These are phyloP conservation scores for Sipha flava DNA, from an alignment of 1,140 invertebrate species.

Conservation along the genomic window DNA sequence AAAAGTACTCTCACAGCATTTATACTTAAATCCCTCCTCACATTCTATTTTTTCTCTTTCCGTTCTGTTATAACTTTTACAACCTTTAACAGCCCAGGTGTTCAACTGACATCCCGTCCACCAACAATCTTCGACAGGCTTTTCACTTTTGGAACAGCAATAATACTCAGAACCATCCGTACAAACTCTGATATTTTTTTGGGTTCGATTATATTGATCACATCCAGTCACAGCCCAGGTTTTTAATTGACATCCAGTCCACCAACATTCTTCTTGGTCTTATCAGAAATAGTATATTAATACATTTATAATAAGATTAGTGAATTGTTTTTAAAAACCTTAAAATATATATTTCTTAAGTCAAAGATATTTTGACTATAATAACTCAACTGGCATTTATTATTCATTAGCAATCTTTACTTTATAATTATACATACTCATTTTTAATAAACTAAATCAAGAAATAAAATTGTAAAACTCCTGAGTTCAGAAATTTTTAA, in stretches of 20 bases:
- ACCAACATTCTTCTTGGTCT: conserved; percentile 18
- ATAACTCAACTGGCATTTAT: too few relatives aligned
- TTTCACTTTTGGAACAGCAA: background rate
- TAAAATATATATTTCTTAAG: too few relatives aligned
- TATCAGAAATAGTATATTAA: too few relatives aligned
- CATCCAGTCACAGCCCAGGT: conserved; percentile 28
- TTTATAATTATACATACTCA: too few relatives aligned
- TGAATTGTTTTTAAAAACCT: too few relatives aligned
- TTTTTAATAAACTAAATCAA: too few relatives aligned
- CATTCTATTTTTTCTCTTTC: conserved; percentile 4
- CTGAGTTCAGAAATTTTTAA: too few relatives aligned
- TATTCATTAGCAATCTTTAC: too few relatives aligned
- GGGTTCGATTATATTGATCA: background rate
- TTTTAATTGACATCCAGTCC: conserved; percentile 30
- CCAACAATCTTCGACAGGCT: background rate
- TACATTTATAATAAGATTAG: too few relatives aligned
- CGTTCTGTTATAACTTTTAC: background rate
- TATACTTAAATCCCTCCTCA: background rate
- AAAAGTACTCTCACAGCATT: background rate
- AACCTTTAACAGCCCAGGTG: conserved; percentile 17
- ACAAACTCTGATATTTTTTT: background rate
- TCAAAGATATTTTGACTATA: too few relatives aligned
- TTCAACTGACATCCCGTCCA: conserved; percentile 31
- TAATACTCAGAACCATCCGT: conserved; percentile 8
- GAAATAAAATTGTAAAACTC: too few relatives aligned